Percentiles rank a stretch among this genome's conserved stretches.
These are phyloP conservation scores for Cantharis flavilabris DNA, from an alignment of 2,888 invertebrate species.

Conservation along the genomic window DNA sequence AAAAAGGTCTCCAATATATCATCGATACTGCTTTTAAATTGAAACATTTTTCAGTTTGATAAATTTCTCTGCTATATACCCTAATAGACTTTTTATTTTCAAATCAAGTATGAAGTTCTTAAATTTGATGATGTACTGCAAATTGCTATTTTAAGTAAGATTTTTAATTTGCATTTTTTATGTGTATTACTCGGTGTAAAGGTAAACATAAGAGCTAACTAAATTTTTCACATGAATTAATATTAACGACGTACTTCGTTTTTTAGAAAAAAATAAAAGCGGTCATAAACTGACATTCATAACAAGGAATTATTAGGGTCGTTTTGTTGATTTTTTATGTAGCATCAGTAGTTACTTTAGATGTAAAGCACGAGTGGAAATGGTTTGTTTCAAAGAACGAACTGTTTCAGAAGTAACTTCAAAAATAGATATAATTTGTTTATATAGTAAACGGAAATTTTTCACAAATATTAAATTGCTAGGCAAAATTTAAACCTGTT, in stretches of 20 bases:
- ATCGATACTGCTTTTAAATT: constrained; percentile 12
- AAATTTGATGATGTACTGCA: background rate
- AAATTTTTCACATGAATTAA: background rate
- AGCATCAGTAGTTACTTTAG: background rate
- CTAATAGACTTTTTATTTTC: background rate
- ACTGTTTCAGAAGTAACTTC: background rate
- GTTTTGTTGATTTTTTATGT: background rate
- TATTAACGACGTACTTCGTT: background rate
- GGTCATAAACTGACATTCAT: background rate
- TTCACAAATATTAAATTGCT: background rate
- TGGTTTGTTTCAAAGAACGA: background rate
- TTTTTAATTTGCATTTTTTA: background rate
- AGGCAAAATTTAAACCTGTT: background rate
- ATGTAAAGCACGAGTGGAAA: background rate
- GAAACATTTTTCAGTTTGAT: background rate
- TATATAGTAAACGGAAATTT: background rate
- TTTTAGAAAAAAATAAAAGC: background rate
- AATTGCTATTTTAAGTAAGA: background rate
- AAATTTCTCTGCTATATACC: background rate
- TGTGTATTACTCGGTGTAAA: background rate
- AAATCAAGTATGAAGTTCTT: background rate
- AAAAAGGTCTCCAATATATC: constrained; percentile 9
- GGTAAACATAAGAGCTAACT: background rate
- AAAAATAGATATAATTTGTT: background rate
- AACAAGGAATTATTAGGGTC: background rate